Base-by-base conservation (phyloP, 1,140 invertebrate genomes). In the Macrotrachela quadricornifera region DNA sequence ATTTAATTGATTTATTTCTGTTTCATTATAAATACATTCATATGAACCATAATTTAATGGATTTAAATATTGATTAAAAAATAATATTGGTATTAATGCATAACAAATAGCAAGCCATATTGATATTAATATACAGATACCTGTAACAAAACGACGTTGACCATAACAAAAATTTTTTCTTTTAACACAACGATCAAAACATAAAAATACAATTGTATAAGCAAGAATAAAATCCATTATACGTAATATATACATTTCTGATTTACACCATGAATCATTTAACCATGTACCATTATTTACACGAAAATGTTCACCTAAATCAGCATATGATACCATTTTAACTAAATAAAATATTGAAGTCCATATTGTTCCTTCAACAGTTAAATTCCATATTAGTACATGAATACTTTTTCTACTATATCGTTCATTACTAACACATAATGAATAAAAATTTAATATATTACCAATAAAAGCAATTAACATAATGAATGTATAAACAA, bases 401-500 rank as follows among this genome's bases (percentile, higher is more conserved):
- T 53, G 51, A 53, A 53, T 46, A 18, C 44, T 46, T 53, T 53
- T 53, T 36, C 46, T 44, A n/a, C 51, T 37, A 53, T 46, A 53
- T 53, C 51, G 18, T 18, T 53, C 46, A 13, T 44, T 30, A 30
- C 21, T 30, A 4, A 30, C 51, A 37, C 51, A 53, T 30, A 53
- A 47, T 46, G 46, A 39, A 42, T 53, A 44, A 17, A 53, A 38
- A n/a, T 46, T 44, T 41, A 53, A 39, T 37, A 53, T 40, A 45
- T 53, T 47, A 16, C 45, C 51, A 36, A 47, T 39, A 39, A 53
- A 42, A 10, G 18, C 51, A 10, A 47, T 17, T 39, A 47, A 12
- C 15, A 44, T 37, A n/a, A 53, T 4, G 17, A 53, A 1, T 36
- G 44, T 43, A 30, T 47, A 53, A 36, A 53, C 44, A 16, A 46